Evolutionary conservation across 2,113 vertebrate genomes (phyloP).

Genomic region (Setophaga petechia): DNA sequence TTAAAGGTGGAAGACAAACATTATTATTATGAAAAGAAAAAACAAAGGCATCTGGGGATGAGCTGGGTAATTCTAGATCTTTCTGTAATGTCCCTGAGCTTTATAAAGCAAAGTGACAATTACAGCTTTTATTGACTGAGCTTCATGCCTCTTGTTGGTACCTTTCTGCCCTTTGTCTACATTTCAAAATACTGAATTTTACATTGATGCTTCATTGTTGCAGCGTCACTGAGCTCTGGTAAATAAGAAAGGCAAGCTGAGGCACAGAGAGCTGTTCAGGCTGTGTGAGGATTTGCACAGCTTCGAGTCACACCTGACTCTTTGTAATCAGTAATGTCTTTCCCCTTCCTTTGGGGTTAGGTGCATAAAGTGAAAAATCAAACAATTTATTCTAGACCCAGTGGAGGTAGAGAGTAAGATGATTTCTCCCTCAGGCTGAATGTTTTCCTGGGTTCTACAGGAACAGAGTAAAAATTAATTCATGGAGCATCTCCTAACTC

Average conservation of each 20-base stretch:
- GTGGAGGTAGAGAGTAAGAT: neutral
- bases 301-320: neutral
- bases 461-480: slow-evolving; percentile 6
- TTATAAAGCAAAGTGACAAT: neutral
- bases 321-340: neutral
- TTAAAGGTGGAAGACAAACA: neutral
- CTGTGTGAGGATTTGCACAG: neutral
- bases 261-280: neutral
- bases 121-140: neutral
- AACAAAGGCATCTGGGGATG: neutral
- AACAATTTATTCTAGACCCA: neutral
- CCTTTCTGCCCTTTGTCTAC: neutral
- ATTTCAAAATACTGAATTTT: slow-evolving; percentile 14
- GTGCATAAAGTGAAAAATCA: neutral
- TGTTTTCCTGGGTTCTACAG: slow-evolving; percentile 7
- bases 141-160: neutral
- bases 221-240: neutral
- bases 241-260: neutral
- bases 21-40: neutral
- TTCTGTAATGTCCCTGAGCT: neutral
- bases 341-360: neutral
- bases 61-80: neutral
- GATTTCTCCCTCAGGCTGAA: slow-evolving; percentile 7
- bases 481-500: neutral
- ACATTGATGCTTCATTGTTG: neutral